Evolutionary conservation across 2,797 vertebrate species (phyloP), one percentile per base, ranked within the genome.

Genomic region (Sciurus carolinensis): DNA sequence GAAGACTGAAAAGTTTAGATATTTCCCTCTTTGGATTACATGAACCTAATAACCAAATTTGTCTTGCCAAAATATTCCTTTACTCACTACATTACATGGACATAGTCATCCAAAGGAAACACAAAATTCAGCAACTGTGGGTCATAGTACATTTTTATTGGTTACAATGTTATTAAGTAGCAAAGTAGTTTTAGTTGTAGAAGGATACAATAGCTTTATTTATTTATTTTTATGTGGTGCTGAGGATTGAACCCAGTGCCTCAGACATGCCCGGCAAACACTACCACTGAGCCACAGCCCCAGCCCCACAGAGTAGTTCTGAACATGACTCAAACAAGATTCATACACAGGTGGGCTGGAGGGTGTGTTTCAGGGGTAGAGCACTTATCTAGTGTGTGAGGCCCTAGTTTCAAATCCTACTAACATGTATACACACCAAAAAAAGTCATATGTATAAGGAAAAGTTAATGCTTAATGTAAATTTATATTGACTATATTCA

Each of bases 71-170:
- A 91, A 76, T n/a, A 93, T 54, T 9, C 24, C n/a, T 11, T 28
- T 81, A 95, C 30, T 84, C 52, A 90, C 12, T 80, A 69, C n/a
- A 91, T 47, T 91, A 86, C 72, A 14, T 39, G 24, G 6, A 52
- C 30, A 33, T 9, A 6, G 47, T 81, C 28, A 82, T 83, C 26
- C 15, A 72, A 69, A 50, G n/a, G 52, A 54, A 72, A 30, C 0
- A 69, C 30, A 82, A 92, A n/a, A 86, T 72, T 64, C 64, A 79
- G 67, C 17, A 50, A 39, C 14, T 69, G n/a, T 44, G 62, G n/a
- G 52, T n/a, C 64, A 91, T 36, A 72, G 44, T 18, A 59, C 15
- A 52, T 87, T 94, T 92, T 94, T 90, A 67, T n/a, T 87, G 7
- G 30, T 75, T 83, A 80, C 47, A 69, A 36, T 26, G n/a, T 44